Evolutionary conservation across 2,797 vertebrate genomes (phyloP).

Genomic region (Novumbra hubbsi): DNA sequence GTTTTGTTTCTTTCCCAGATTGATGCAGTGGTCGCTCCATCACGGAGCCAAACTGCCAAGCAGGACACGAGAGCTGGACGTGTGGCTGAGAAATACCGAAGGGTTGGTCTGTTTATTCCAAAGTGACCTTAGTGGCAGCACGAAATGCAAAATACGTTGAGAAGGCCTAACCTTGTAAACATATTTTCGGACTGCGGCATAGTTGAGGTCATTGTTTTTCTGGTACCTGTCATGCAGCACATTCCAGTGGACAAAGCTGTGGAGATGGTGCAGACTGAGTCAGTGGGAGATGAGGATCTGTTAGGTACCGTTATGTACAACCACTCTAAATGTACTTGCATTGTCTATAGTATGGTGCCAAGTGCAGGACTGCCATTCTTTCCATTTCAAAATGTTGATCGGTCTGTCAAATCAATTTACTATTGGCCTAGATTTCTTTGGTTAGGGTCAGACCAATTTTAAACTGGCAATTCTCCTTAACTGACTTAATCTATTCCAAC

Average conservation of each 20-base stretch:
- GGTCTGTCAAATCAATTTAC: too few relatives aligned
- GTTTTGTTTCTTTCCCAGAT: conserved; percentile 18
- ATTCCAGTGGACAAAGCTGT: conserved; percentile 51
- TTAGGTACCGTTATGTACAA: conserved; percentile 66
- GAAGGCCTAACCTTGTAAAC: not conserved
- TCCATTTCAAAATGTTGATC: too few relatives aligned
- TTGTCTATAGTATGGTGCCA: too few relatives aligned
- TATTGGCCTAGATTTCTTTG: too few relatives aligned
- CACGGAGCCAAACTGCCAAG: conserved; percentile 32
- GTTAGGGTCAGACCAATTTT: too few relatives aligned
- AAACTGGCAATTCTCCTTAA: not conserved
- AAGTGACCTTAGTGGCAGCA: not conserved
- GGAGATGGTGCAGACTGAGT: conserved; percentile 50
- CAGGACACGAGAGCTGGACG: conserved; percentile 21
- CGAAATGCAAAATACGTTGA: not conserved
- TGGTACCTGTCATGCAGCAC: conserved; percentile 55
- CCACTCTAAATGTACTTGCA: not conserved
- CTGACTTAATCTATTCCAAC: conserved; percentile 46
- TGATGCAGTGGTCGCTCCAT: conserved; percentile 14
- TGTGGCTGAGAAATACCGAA: conserved; percentile 30
- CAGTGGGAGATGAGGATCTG: conserved; percentile 52
- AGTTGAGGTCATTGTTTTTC: conserved; percentile 10
- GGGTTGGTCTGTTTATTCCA: conserved; percentile 37
- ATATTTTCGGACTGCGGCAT: not conserved
- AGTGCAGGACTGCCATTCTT: too few relatives aligned